Evolutionary conservation across 1,140 invertebrate genomes (phyloP), one percentile per base, ranked within the genome.

Genomic region (Polypedilum vanderplanki): DNA sequence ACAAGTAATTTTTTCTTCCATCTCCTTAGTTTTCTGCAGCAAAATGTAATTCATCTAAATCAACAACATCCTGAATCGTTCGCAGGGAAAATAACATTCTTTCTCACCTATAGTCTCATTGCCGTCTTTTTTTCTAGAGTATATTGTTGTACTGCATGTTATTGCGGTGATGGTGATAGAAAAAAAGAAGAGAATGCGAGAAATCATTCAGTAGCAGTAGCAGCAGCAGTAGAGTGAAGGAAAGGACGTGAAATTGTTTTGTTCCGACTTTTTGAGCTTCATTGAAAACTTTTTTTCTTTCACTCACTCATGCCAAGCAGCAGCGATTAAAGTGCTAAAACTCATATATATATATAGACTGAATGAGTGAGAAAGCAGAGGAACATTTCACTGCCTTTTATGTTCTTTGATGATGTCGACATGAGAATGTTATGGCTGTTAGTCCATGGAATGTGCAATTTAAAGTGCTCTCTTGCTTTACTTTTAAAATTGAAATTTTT

Each of bases 191-290:
- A n/a, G n/a, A 41, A 41, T 10, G 10, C 40, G 10, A 41, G 15
- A 57, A 57, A 57, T 57, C 46, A 57, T 57, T 57, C 46, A n/a
- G n/a, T n/a, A 57, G n/a, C 12, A 57, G 46, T 57, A 57, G n/a
- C n/a, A n/a, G n/a, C n/a, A n/a, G n/a, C 1, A 15, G 46, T n/a
- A 15, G 8, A n/a, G 41, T 10, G 41, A 57, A 57, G 12, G 46
- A 57, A n/a, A 5, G 24, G n/a, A 57, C 12, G 12, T 57, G 12
- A 57, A 57, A 57, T 57, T 15, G 46, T 57, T 57, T 57, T 57
- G n/a, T 57, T 57, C 12, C 46, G n/a, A 57, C 46, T 57, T 57
- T 12, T 15, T 57, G 12, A 12, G 46, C 24, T 57, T 57, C 46
- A 57, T 57, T 57, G 46, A 57, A 57, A 57, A 57, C 12, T 15